A percentile compares a stretch with the other conserved stretches of the same genome.
Evolutionary conservation across 2,888 invertebrate genomes (phyloP).

Genomic region (Altica lythri): DNA sequence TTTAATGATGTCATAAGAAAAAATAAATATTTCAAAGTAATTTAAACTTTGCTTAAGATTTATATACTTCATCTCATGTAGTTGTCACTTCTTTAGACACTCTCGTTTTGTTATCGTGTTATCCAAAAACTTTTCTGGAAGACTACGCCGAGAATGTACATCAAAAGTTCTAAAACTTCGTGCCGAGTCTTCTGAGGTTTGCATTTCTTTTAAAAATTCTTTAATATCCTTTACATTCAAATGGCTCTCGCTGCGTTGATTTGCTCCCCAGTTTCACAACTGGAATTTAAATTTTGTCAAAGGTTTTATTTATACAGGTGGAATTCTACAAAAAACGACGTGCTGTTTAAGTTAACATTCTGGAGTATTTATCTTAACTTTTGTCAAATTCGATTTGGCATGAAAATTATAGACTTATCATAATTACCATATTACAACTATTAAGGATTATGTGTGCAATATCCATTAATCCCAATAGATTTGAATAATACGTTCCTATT

Average conservation of each 20-base stretch:
- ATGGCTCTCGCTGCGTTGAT: background rate
- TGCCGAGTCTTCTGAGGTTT: background rate
- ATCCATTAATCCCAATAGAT: too few species aligned
- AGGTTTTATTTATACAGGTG: background rate
- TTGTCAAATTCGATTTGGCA: too few species aligned
- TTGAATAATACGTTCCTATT: too few species aligned
- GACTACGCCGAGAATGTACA: conserved; percentile 9
- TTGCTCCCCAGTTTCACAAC: background rate
- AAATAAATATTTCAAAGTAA: conserved; percentile 4
- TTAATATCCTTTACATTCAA: conserved; percentile 10
- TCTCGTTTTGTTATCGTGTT: conserved; percentile 10
- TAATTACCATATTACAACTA: too few species aligned
- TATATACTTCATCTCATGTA: conserved; percentile 11
- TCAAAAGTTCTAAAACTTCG: conserved; percentile 2
- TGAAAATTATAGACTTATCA: too few species aligned
- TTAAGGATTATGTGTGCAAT: too few species aligned
- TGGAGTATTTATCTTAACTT: too few species aligned
- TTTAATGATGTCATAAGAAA: too few species aligned
- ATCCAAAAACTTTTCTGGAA: conserved; percentile 6
- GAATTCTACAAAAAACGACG: too few species aligned
- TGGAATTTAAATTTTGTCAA: background rate
- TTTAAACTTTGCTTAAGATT: conserved; percentile 12
- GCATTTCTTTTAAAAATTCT: conserved; percentile 1
- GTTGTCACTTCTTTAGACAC: conserved; percentile 8
- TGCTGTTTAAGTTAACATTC: too few species aligned